Conservation (phyloP, 2,113 vertebrate species). For the Geococcyx californianus region DNA sequence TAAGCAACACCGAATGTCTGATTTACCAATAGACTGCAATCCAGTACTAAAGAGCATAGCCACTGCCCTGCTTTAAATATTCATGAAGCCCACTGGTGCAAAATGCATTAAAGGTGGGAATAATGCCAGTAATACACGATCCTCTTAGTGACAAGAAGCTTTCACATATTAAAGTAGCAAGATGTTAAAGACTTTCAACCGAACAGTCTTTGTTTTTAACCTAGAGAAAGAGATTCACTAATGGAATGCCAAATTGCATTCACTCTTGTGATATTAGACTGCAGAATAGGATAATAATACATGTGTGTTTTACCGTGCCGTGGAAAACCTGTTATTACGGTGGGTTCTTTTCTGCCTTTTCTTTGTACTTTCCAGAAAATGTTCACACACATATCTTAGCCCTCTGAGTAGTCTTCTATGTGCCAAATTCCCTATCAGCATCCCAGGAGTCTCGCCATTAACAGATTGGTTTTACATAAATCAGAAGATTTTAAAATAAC, state of each 20-base stretch:
- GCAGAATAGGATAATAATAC: constrained; percentile 30
- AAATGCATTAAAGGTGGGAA: constrained; percentile 77
- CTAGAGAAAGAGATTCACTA: constrained; percentile 52
- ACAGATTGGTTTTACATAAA: constrained; percentile 6
- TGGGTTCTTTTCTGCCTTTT: constrained; percentile 1
- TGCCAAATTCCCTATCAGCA: not conserved
- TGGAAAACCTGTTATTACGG: constrained; percentile 20
- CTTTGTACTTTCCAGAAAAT: not conserved
- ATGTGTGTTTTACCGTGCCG: not conserved
- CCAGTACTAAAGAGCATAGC: constrained; percentile 41
- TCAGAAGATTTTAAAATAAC: constrained; percentile 46
- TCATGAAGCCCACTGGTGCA: constrained; percentile 69
- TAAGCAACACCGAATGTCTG: constrained; percentile 63
- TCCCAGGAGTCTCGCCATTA: not conserved
- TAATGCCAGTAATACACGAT: constrained; percentile 61
- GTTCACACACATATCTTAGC: not conserved
- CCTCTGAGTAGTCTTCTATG: not conserved
- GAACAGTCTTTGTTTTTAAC: constrained; percentile 65
- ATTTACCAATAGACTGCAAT: constrained; percentile 69
- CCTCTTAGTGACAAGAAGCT: constrained; percentile 67
- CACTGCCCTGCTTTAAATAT: constrained; percentile 75
- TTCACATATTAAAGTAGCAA: constrained; percentile 69
- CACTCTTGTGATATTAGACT: not conserved
- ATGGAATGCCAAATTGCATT: constrained; percentile 57
- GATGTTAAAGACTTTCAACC: constrained; percentile 72